A percentile compares a stretch with the other conserved stretches of the same genome.
Evolutionary conservation across 2,113 vertebrate species (phyloP).

Genomic region (Casuarius casuarius): DNA sequence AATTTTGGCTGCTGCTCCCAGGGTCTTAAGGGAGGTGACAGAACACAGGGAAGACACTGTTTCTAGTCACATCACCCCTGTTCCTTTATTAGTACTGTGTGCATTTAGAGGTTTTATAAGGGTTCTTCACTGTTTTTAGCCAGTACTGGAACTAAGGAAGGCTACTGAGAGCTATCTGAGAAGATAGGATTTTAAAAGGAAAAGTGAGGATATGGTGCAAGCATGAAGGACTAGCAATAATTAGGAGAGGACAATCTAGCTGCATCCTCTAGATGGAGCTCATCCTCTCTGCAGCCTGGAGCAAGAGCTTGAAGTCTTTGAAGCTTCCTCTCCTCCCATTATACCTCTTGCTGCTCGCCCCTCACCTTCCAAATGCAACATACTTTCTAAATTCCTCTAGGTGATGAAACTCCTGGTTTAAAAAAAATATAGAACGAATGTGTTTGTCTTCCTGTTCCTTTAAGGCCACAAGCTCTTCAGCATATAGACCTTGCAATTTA

Average conservation of each 20-base stretch:
- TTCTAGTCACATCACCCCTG: not conserved
- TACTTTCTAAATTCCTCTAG: not conserved
- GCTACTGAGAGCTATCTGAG: not conserved
- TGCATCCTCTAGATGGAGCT: slow-evolving; percentile 36
- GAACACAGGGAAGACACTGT: not conserved
- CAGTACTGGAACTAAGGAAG: not conserved
- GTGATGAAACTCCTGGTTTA: not conserved
- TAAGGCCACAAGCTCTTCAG: not conserved
- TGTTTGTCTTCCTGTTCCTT: not conserved
- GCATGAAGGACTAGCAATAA: not conserved
- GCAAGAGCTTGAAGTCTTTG: not conserved
- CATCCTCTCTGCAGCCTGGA: not conserved
- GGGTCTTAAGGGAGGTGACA: not conserved
- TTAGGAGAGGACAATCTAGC: not conserved
- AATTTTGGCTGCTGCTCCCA: not conserved
- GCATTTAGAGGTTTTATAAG: not conserved
- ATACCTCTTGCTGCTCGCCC: not conserved
- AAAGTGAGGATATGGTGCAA: not conserved
- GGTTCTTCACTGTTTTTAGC: not conserved
- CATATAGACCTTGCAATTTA: not conserved
- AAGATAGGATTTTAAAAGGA: not conserved
- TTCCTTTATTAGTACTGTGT: not conserved
- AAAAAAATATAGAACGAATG: not conserved
- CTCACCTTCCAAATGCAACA: not conserved
- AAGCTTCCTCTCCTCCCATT: not conserved